Conservation (phyloP, 2,888 invertebrate species). For the Drosophila macrospina region DNA sequence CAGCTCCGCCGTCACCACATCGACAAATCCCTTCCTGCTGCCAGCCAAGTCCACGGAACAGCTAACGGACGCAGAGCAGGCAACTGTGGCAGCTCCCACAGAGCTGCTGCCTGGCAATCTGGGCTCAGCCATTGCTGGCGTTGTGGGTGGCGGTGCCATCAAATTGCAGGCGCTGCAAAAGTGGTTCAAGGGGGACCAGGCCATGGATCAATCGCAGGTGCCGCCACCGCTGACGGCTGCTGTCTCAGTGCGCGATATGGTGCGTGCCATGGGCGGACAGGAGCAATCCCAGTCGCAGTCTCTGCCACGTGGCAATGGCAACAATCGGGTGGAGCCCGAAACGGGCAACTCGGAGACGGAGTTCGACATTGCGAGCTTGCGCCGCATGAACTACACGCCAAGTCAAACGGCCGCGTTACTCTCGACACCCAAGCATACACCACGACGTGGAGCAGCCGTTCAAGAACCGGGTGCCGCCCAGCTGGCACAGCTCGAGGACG, state of each 20-base stretch:
- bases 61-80: slow-evolving; percentile 37
- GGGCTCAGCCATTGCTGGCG: slow-evolving; percentile 85
- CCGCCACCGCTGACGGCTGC: slow-evolving; percentile 28
- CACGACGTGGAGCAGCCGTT: slow-evolving; percentile 50
- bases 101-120: slow-evolving; percentile 80
- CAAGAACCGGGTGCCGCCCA: slow-evolving; percentile 23
- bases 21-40: slow-evolving; percentile 83
- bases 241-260: slow-evolving; percentile 89
- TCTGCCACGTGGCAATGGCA: slow-evolving; percentile 89
- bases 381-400: slow-evolving; percentile 83
- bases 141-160: slow-evolving; percentile 85
- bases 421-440: slow-evolving; percentile 83
- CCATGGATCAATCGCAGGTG: slow-evolving; percentile 56
- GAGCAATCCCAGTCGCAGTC: slow-evolving; percentile 83
- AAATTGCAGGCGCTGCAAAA: slow-evolving; percentile 85
- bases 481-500: slow-evolving; percentile 75
- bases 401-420: slow-evolving; percentile 85
- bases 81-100: slow-evolving; percentile 44
- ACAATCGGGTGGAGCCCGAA: slow-evolving; percentile 86
- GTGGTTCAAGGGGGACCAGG: slow-evolving; percentile 85
- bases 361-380: slow-evolving; percentile 85
- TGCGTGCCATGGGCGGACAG: slow-evolving; percentile 88
- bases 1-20: slow-evolving; percentile 40
- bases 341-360: slow-evolving; percentile 81
- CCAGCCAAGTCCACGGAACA: slow-evolving; percentile 51